Evolutionary conservation across 2,113 vertebrate species (phyloP).

Genomic region (Pygoscelis adeliae): DNA sequence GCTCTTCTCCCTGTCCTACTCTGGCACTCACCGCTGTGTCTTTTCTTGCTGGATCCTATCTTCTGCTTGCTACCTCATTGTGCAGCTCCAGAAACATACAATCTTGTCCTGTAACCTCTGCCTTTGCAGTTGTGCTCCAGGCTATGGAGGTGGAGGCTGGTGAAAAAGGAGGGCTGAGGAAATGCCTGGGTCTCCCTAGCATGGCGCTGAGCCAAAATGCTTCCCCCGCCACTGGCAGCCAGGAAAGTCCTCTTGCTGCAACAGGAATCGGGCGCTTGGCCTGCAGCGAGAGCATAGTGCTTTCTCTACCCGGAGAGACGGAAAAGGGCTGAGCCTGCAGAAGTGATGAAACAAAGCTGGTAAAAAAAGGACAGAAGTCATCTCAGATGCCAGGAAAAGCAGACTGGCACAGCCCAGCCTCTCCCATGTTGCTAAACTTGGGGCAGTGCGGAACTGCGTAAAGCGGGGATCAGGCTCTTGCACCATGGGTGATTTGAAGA

Average conservation of each 20-base stretch:
- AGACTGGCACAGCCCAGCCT: neutral
- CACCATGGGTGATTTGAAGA: fast-evolving
- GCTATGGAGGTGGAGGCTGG: neutral
- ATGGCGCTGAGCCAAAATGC: neutral
- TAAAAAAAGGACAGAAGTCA: neutral
- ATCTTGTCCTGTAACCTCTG: neutral
- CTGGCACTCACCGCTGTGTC: neutral
- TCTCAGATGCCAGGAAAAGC: neutral
- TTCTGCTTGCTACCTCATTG: neutral
- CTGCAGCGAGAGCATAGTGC: neutral
- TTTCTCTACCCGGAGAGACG: neutral
- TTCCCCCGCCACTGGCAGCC: fast-evolving
- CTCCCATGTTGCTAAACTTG: neutral
- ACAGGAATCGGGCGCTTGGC: neutral
- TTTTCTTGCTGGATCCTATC: neutral
- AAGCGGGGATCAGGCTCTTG: neutral
- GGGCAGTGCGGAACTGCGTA: neutral
- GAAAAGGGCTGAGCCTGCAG: neutral
- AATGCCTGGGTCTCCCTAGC: neutral
- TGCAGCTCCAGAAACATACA: neutral
- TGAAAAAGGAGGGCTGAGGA: neutral
- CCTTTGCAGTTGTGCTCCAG: neutral
- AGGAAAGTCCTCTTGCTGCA: neutral
- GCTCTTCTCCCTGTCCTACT: neutral
- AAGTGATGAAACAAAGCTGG: neutral